Conservation (phyloP, 2,888 invertebrate genomes). For the Macrosiphum euphorbiae region DNA sequence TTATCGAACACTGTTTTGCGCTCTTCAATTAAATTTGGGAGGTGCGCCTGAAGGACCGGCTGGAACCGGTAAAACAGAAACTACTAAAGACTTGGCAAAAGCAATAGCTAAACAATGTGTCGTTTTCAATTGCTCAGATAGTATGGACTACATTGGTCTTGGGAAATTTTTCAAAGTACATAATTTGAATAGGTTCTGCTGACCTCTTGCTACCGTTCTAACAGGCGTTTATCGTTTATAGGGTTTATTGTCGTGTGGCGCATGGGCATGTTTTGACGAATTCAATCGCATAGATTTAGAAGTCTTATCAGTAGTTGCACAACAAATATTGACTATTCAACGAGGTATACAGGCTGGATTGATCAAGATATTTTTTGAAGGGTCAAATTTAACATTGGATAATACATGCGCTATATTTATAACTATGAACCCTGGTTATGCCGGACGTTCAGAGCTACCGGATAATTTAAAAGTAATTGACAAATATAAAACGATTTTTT, state of each 20-base stretch:
- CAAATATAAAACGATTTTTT: background rate
- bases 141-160: conserved; percentile 92
- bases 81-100: conserved; percentile 94
- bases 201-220: too few species aligned
- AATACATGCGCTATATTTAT: conserved; percentile 92
- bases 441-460: conserved; percentile 93
- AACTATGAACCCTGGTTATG: conserved; percentile 94
- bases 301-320: conserved; percentile 85
- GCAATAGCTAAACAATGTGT: conserved; percentile 96
- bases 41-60: conserved; percentile 89
- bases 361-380: conserved; percentile 87
- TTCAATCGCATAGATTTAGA: conserved; percentile 88
- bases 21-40: conserved; percentile 78
- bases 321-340: conserved; percentile 86
- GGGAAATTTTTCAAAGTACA: conserved; percentile 94
- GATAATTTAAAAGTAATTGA: conserved; percentile 86
- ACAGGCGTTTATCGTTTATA: conserved; percentile 68
- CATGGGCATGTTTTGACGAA: conserved; percentile 90
- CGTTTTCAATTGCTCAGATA: conserved; percentile 96
- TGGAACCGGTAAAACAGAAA: conserved; percentile 93
- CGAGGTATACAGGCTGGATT: conserved; percentile 74
- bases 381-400: conserved; percentile 85
- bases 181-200: background rate
- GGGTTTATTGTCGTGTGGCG: conserved; percentile 92
- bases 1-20: conserved; percentile 92